Evolutionary conservation across 2,113 vertebrate species (phyloP), one percentile per base, ranked within the genome.

Genomic region (Python bivittatus): DNA sequence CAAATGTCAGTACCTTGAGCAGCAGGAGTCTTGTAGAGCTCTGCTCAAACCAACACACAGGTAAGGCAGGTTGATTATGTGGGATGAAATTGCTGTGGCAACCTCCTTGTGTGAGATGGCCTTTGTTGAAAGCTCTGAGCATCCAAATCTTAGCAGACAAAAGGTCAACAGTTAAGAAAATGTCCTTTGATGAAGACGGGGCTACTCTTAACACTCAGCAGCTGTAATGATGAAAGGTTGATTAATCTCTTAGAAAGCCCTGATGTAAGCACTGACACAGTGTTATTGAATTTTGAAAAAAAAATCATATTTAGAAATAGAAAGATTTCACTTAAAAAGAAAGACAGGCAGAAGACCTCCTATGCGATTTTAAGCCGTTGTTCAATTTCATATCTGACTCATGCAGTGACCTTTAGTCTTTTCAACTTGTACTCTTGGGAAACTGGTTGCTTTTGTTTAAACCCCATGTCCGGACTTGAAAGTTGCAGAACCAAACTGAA

Each of bases 191-290:
- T 84, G 29, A 89, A 9, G 57, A 22, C 88, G 42, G 6, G 25
- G 0, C 25, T 86, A 2, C 38, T 23, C 10, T 86, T 86, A 72
- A 68, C 20, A 44, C 10, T 52, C 29, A 29, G 38, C 27, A 90
- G 53, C 84, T 86, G 83, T 42, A 83, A 38, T 72, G 83, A 86
- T 86, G 84, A 44, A 13, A 23, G 10, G 38, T 53, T 89, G 89
- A 94, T 79, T 94, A 89, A 94, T 91, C 53, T 86, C 38, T 29
- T 90, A 84, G 88, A 89, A 94, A 93, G 90, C 1, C n/a, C 52
- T 88, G 56, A 68, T 83, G 61, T 94, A 91, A 93, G 68, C 56
- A 86, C 29, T 10, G 42, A 83, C 54, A 90, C 54, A 90, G 15
- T 84, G n/a, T 13, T 48, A 56, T 22, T 57, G 90, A 85, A 56